Base-by-base conservation (phyloP, 2,888 invertebrate species). In the Liodrosophila aerea region DNA sequence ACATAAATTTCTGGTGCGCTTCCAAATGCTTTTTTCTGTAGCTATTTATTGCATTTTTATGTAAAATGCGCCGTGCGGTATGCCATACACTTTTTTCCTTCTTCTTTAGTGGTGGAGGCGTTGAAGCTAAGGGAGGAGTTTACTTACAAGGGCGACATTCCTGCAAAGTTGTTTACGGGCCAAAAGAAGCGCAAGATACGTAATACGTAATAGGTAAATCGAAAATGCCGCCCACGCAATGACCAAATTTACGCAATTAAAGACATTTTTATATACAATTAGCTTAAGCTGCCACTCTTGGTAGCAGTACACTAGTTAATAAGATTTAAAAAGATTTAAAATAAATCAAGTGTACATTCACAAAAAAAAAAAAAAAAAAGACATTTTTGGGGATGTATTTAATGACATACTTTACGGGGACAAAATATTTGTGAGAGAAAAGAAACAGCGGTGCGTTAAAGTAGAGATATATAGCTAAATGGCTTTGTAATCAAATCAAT, bases 31-130 rank as follows among this genome's bases (percentile, higher is more conserved):
- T 59, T 5, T 61, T 57, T 16, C 62, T 64, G 63, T 50, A 61
- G 76, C 71, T 83, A 85, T 85, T 85, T 85, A 85, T 85, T 84
- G 86, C 84, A 84, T 81, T 85, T 87, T 85, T 85, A 87, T 85
- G 87, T 84, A 84, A 80, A 86, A 73, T 73, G 64, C 65, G 73
- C 64, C 70, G 56, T 68, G 75, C 53, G 76, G 78, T 77, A 74
- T 77, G 71, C 82, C 53, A 60, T 57, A 52, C 70, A 47, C 44
- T 59, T 33, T 43, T 49, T 39, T 30, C 11, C 16, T 18, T 18
- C 18, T 39, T 1, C 39, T 4, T 37, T 31, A 12, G 7, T 15
- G n/a, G n/a, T n/a, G n/a, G n/a, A 1, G 31, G 9, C 33, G 40
- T 39, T 49, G 43, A n/a, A n/a, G n/a, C n/a, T n/a, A n/a, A n/a